phyloP scores from a whole-genome alignment of 2,113 vertebrate species.

The Laticauda colubrina region DNA sequence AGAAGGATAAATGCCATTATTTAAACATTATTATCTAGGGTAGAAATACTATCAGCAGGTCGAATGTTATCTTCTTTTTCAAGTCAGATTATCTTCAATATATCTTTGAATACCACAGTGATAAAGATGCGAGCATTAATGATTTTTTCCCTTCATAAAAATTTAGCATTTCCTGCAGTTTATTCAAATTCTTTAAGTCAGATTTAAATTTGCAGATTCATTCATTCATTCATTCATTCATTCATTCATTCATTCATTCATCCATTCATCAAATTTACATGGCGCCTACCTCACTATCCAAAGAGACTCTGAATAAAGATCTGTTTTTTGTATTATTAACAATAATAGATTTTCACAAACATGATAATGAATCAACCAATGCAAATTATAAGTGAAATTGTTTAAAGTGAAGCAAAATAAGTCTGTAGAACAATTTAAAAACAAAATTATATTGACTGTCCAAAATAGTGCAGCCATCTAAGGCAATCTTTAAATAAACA shows the following conservation, averaged over 20 bases:
- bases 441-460: slow-evolving; percentile 19
- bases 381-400: background rate
- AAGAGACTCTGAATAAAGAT: background rate
- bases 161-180: background rate
- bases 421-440: slow-evolving; percentile 23
- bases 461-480: background rate
- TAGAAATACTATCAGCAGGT: background rate
- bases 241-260: too few relatives aligned
- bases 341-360: slow-evolving; percentile 9
- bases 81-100: background rate
- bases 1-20: background rate
- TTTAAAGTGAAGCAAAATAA: background rate
- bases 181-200: background rate
- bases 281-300: background rate
- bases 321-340: slow-evolving; percentile 13
- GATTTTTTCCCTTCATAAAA: background rate
- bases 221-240: too few relatives aligned
- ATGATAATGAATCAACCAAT: slow-evolving; percentile 12
- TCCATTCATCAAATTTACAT: background rate
- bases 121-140: background rate
- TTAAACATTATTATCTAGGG: background rate
- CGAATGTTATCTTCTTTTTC: background rate
- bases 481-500: background rate
- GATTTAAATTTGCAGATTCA: slow-evolving; percentile 14
- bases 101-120: background rate